Conservation (phyloP, 2,888 invertebrate genomes). For the Unio delphinus region DNA sequence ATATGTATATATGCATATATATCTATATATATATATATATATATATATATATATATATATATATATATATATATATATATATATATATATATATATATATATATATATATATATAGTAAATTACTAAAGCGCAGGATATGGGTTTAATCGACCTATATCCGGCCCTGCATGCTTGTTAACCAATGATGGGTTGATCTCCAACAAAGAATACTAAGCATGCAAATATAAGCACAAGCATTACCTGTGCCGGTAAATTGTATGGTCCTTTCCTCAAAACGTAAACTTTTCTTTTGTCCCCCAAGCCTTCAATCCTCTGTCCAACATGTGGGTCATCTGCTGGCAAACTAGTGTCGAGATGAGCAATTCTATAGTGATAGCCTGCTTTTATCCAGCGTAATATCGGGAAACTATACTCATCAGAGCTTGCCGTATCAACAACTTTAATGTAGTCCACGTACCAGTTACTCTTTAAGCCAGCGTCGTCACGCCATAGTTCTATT, state of each 20-base stretch:
- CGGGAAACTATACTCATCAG: conserved; percentile 62
- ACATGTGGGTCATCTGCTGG: conserved; percentile 70
- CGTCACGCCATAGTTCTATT: conserved; percentile 71
- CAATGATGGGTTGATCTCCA: too few relatives aligned
- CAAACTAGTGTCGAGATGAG: conserved; percentile 69
- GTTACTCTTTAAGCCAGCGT: conserved; percentile 64
- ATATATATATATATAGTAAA: too few relatives aligned
- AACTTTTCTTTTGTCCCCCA: conserved; percentile 65
- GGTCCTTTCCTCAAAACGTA: conserved; percentile 49
- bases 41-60: too few relatives aligned
- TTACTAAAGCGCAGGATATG: too few relatives aligned
- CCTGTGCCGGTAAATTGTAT: conserved; percentile 54
- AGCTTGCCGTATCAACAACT: conserved; percentile 45
- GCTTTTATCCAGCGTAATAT: conserved; percentile 71
- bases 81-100: too few relatives aligned
- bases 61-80: too few relatives aligned
- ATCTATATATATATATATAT: too few relatives aligned
- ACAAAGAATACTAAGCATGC: background rate
- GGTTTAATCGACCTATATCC: too few relatives aligned
- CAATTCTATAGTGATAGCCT: conserved; percentile 63
- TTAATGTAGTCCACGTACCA: conserved; percentile 71
- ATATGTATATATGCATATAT: too few relatives aligned
- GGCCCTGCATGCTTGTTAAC: too few relatives aligned
- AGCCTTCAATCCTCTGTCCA: conserved; percentile 68
- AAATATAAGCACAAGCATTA: conserved; percentile 17